Percentiles rank a stretch among this genome's conserved stretches.
These are phyloP conservation scores for Mus pahari DNA, from an alignment of 2,113 vertebrate genomes.

Conservation along the genomic window DNA sequence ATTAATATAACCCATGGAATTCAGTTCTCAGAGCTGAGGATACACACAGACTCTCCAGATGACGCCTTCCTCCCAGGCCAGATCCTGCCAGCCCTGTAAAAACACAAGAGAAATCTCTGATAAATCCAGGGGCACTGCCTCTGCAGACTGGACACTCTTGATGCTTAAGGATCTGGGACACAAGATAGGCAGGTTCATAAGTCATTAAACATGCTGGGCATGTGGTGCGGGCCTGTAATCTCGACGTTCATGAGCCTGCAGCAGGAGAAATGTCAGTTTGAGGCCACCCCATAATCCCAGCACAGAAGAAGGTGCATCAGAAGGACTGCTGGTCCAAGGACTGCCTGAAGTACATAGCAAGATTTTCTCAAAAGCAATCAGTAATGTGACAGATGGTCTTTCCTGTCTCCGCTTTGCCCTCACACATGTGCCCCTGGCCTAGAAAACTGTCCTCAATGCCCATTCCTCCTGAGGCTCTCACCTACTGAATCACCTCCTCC, in stretches of 20 bases:
- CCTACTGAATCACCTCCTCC: background rate
- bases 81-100: conserved; percentile 75
- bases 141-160: fast-evolving
- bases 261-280: background rate
- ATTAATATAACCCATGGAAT: conserved; percentile 87
- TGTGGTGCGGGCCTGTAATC: background rate
- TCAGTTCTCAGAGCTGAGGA: conserved; percentile 90
- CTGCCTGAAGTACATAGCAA: background rate
- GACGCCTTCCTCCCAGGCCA: background rate
- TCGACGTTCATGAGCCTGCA: background rate
- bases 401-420: background rate
- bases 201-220: background rate
- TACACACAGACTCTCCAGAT: conserved; percentile 56
- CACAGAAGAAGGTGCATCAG: background rate
- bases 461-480: background rate
- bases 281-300: background rate
- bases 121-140: background rate
- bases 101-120: conserved; percentile 69
- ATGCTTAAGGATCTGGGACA: background rate
- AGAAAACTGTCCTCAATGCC: background rate
- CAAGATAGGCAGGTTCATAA: fast-evolving
- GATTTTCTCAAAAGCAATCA: background rate
- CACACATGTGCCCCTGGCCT: background rate
- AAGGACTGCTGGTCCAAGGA: background rate
- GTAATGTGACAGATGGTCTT: background rate